Evolutionary conservation across 2,888 invertebrate species (phyloP), one percentile per base, ranked within the genome.

Genomic region (Schizotus pectinicornis): DNA sequence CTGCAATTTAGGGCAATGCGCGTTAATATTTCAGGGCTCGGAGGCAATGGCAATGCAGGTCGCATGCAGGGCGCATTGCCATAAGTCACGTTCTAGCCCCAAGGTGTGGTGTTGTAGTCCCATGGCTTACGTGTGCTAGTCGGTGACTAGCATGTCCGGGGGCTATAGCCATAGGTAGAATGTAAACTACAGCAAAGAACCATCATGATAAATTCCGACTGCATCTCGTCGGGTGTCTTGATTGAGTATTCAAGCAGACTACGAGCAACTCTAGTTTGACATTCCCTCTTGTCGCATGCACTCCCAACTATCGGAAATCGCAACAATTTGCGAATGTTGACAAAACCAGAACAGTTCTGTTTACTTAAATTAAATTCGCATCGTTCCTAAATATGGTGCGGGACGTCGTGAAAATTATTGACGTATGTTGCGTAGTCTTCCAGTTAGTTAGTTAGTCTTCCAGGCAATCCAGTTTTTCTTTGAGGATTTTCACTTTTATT

Each of bases 121-220:
- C 13, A 32, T 1, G 41, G 41, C 43, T 39, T 43, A 34, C 36
- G 34, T 33, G 67, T 65, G 49, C 62, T 64, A 66, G 62, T 61
- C 58, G 48, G 64, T 61, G 66, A 56, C 64, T 63, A 36, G 57
- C 65, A 61, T 63, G 63, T 59, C 54, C 53, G 53, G 6, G 11
- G 32, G 13, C 43, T 34, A 51, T 45, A 48, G 58, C 43, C 42
- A 42, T 58, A 42, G 55, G 48, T 45, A 48, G 62, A 63, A 59
- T 53, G 56, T 56, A 63, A 62, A 49, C 56, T 56, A 50, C 46
- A 53, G 45, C 46, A 53, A 58, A 58, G 53, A 58, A 53, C 48
- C 58, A 49, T 49, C 56, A 57, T 67, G 63, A 62, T 64, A 61
- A 63, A 67, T 64, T 67, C 64, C 52, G 59, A 51, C 36, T 62